Evolutionary conservation across 2,113 vertebrate genomes (phyloP).

Genomic region (Nyctibius bracteatus): DNA sequence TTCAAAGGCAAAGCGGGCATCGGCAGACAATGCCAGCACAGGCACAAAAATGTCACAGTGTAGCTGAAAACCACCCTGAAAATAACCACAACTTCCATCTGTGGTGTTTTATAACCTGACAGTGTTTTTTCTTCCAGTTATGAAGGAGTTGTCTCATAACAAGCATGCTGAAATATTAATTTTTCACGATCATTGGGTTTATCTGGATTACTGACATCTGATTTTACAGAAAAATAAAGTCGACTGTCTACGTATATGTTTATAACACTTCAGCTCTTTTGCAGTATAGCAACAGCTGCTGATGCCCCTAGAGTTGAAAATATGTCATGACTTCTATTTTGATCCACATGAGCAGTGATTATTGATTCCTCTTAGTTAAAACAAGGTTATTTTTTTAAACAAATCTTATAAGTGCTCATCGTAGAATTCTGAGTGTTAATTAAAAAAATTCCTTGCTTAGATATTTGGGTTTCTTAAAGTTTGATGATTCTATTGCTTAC

Average conservation of each 20-base stretch:
- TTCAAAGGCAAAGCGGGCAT: neutral
- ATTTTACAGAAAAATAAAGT: slow-evolving; percentile 9
- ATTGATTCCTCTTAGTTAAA: neutral
- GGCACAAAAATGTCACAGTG: neutral
- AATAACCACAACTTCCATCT: neutral
- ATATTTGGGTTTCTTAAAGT: neutral
- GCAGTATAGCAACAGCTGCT: slow-evolving; percentile 45
- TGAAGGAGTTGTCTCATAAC: neutral
- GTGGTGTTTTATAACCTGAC: neutral
- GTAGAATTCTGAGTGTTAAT: neutral
- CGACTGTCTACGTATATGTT: neutral
- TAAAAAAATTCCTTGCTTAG: neutral
- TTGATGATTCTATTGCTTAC: neutral
- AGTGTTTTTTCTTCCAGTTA: accelerated
- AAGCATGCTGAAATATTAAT: accelerated
- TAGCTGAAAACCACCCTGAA: neutral
- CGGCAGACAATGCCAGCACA: neutral
- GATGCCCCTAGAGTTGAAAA: slow-evolving; percentile 49
- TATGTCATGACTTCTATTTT: slow-evolving; percentile 31
- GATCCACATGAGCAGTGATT: neutral
- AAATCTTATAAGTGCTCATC: neutral
- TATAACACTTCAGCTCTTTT: neutral
- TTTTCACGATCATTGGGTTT: neutral
- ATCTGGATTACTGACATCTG: neutral
- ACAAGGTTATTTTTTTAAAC: neutral